Evolutionary conservation across 2,797 vertebrate species (phyloP), one percentile per base, ranked within the genome.

Genomic region (Ctenochaetus hawaiiensis): DNA sequence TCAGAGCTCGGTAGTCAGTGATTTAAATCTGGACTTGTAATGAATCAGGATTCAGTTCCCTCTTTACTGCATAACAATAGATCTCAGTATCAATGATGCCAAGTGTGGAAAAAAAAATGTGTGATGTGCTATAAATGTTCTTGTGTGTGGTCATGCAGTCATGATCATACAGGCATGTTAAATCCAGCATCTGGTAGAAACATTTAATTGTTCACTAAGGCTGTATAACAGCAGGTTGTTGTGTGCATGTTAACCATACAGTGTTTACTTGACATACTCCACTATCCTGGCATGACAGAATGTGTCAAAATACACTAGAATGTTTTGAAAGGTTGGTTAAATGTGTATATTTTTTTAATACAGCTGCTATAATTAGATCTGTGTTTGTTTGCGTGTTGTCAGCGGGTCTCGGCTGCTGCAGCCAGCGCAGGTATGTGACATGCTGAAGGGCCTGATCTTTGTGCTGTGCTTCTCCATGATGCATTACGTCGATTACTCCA

Each of bases 401-500:
- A 99, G 98, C 20, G 96, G 97, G 80, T 96, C 97, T 4, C 96
- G 97, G 83, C 92, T 98, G 88, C 96, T 99, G 58, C 98, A 99
- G 92, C 98, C 98, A 14, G 97, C 98, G 61, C 98, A 99, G 92
- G 97, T 99, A 72, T 99, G 98, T 83, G 98, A 99, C 88, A 86
- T 99, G 90, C 93, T 99, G 90, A 99, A 98, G 94, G 98, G 96
- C 59, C 91, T 98, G 86, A 97, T 99, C 91, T 86, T 99, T 95
- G 91, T 98, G 72, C 95, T 98, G 82, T 98, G 97, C 94, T 98
- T 97, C 91, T 97, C 96, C 90, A 97, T 99, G 97, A 98, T 98
- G 97, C 97, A 98, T 89, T 99, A 99, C 26, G 97, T 99, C n/a
- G 98, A 99, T 91, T 99, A 99, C 90, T 97, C 98, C 92, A 99